Conservation (phyloP, 2,888 invertebrate species). For the Artemia sinica region DNA sequence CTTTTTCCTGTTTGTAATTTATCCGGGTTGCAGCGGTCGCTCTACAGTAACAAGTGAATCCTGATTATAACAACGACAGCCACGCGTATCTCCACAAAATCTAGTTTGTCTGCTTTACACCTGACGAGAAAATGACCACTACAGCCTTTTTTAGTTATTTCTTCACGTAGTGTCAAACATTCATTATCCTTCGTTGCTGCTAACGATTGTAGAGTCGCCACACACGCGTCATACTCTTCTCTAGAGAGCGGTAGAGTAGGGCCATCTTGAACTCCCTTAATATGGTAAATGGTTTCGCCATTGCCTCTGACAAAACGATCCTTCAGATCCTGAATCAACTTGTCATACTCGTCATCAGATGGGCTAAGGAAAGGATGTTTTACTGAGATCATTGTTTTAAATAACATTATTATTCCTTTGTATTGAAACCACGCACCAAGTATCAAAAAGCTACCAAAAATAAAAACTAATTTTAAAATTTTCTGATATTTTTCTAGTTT, state of each 20-base stretch:
- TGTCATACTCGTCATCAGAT: conserved; percentile 68
- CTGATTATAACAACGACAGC: conserved; percentile 99
- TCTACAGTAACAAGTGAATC: too few relatives aligned
- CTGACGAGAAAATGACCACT: conserved; percentile 70
- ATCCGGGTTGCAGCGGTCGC: too few relatives aligned
- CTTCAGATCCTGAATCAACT: conserved; percentile 53
- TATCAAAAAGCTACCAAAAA: too few relatives aligned
- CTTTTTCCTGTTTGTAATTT: too few relatives aligned
- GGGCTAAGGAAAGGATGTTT: conserved; percentile 71
- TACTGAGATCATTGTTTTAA: too few relatives aligned
- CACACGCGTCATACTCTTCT: conserved; percentile 74
- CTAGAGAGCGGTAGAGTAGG: conserved; percentile 41
- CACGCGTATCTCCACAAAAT: conserved; percentile 87
- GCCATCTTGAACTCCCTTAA: not conserved
- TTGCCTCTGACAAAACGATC: conserved; percentile 68
- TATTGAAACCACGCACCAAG: too few relatives aligned
- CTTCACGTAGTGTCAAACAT: conserved; percentile 66
- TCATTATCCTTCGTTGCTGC: conserved; percentile 68
- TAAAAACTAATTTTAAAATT: too few relatives aligned
- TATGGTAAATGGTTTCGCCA: conserved; percentile 68
- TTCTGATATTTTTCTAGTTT: too few relatives aligned
- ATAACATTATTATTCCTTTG: too few relatives aligned
- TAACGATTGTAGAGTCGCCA: conserved; percentile 71
- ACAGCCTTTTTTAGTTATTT: conserved; percentile 51
- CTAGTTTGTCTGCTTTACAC: conserved; percentile 60